Evolutionary conservation across 1,140 invertebrate species (phyloP).

Genomic region (Bombus affinis): DNA sequence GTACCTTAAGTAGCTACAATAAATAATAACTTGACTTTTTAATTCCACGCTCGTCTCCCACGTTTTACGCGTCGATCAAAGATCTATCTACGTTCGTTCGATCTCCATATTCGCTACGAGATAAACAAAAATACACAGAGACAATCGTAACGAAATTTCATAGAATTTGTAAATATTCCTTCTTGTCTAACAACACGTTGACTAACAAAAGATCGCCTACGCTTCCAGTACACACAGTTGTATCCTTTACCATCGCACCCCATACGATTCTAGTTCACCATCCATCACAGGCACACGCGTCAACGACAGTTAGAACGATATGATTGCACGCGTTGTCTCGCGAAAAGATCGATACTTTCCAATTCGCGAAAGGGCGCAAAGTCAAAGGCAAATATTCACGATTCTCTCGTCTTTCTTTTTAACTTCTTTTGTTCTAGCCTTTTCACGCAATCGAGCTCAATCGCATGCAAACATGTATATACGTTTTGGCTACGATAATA

Average conservation of each 20-base stretch:
- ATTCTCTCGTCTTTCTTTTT: neutral
- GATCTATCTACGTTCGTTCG: neutral
- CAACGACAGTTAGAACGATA: constrained; percentile 9
- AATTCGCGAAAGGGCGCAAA: constrained; percentile 6
- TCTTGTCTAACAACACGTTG: neutral
- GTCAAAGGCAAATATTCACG: constrained; percentile 24
- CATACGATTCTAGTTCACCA: neutral
- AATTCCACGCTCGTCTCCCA: constrained; percentile 5
- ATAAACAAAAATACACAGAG: neutral
- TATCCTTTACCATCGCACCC: too few relatives aligned
- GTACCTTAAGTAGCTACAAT: constrained; percentile 47
- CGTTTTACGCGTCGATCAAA: neutral
- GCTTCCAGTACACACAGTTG: neutral
- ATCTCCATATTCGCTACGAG: neutral
- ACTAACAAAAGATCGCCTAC: neutral
- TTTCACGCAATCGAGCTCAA: neutral
- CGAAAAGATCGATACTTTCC: constrained; percentile 2
- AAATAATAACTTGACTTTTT: constrained; percentile 44
- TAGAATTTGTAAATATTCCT: too few relatives aligned
- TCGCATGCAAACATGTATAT: neutral
- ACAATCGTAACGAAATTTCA: neutral
- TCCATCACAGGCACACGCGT: neutral
- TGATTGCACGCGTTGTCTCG: constrained; percentile 1
- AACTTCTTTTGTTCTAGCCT: neutral
- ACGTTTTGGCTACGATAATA: constrained; percentile 3